Base-by-base conservation (phyloP, 2,797 vertebrate species). In the Benthosema pterotum region DNA sequence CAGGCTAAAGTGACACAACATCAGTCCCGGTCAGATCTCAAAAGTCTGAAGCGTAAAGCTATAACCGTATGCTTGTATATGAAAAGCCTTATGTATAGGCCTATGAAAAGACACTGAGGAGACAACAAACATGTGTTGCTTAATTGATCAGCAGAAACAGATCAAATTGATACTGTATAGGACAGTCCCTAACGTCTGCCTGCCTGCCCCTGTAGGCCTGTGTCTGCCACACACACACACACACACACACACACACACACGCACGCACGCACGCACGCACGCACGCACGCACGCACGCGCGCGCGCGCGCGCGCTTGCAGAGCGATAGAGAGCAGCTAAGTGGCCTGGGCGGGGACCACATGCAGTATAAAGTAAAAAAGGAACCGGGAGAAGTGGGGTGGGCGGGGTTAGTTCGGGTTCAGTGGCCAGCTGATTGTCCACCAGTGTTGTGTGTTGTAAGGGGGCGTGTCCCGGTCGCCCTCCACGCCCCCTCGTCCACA, bases 351-450 rank as follows among this genome's bases (percentile, higher is more conserved):
- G 87, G 83, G 79, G 79, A n/a, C n/a, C 77, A 15, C 63, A 25
- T 25, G 22, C 22, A 49, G 81, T 66, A n/a, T n/a, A n/a, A n/a
- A n/a, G n/a, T n/a, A n/a, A n/a, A n/a, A 49, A 74, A 72, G 80
- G 63, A 77, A 75, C 66, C 67, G 62, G 79, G 79, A 79, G 63
- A 77, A 75, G 65, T 67, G 62, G 79, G 79, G 50, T 82, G 70
- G 70, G 52, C 42, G 78, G 69, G 57, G 77, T 80, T 82, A 54
- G 77, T 80, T 80, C 52, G 76, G 63, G 79, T 80, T 83, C 32
- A 82, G 84, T 82, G 88, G 87, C 81, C 85, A 86, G 89, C 85
- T 82, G 86, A 91, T 86, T 81, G 88, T 79, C 84, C 82, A 87
- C 75, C 75, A 63, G 73, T 67, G 80, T 83, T 83, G 32, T 38